Conservation (phyloP, 2,888 invertebrate genomes). For the Eristalinus sepulchralis region DNA sequence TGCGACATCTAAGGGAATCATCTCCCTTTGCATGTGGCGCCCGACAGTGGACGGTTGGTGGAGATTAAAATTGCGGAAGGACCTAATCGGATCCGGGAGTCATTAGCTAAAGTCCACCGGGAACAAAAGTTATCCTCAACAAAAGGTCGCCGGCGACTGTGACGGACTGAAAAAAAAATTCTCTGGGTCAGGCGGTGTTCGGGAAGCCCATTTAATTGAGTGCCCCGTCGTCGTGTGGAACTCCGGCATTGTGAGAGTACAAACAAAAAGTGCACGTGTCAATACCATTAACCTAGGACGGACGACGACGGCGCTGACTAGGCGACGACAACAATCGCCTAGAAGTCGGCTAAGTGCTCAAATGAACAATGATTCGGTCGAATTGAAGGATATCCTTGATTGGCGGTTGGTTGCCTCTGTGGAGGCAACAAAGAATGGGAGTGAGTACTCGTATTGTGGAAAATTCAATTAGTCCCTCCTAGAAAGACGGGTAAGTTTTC, state of each 20-base stretch:
- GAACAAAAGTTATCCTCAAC: not conserved
- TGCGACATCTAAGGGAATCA: not conserved
- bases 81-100: not conserved
- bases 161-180: not conserved
- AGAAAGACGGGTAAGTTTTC: not conserved
- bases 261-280: not conserved
- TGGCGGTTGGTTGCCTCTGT: not conserved
- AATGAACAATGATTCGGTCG: not conserved
- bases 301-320: not conserved
- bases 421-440: not conserved
- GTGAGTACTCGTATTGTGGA: not conserved
- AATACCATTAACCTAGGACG: not conserved
- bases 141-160: not conserved
- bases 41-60: not conserved
- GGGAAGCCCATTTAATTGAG: not conserved
- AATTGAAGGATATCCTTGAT: not conserved
- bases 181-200: not conserved
- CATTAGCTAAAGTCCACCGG: not conserved
- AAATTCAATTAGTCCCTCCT: not conserved
- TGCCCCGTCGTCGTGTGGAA: not conserved
- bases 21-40: not conserved
- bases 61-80: not conserved
- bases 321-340: not conserved
- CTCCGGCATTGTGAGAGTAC: not conserved
- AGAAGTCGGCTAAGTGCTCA: not conserved